phyloP scores from a whole-genome alignment of 2,113 vertebrate genomes.

The Coptodon rendalli region DNA sequence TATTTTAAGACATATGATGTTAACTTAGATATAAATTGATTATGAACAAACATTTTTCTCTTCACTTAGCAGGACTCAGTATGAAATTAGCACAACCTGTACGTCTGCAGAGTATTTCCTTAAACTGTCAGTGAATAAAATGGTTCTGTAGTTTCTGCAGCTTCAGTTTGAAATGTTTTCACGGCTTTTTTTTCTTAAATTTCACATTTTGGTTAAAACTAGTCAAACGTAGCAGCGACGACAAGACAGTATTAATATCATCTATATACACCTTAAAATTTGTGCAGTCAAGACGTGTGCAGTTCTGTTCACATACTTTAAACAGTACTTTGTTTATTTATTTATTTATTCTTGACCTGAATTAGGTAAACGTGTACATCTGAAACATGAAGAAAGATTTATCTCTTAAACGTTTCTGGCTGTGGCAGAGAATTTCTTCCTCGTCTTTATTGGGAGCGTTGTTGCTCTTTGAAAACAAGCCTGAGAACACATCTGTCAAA shows the following conservation, averaged over 20 bases:
- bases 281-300: background rate
- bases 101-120: background rate
- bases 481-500: background rate
- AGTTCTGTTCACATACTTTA: background rate
- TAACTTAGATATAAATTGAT: background rate
- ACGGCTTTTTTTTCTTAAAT: background rate
- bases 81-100: background rate
- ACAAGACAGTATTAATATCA: background rate
- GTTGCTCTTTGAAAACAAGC: conserved; percentile 26
- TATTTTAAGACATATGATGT: background rate
- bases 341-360: background rate
- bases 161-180: background rate
- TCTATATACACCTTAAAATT: background rate
- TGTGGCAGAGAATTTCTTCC: background rate
- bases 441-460: background rate
- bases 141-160: background rate
- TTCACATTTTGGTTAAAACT: background rate
- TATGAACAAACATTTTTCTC: background rate
- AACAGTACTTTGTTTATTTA: background rate
- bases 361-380: background rate
- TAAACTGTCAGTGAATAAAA: background rate
- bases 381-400: background rate
- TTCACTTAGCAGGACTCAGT: background rate
- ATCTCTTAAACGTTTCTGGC: background rate
- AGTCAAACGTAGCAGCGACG: background rate